Evolutionary conservation across 2,113 vertebrate genomes (phyloP), one percentile per base, ranked within the genome.

Genomic region (Uropsilus gracilis): DNA sequence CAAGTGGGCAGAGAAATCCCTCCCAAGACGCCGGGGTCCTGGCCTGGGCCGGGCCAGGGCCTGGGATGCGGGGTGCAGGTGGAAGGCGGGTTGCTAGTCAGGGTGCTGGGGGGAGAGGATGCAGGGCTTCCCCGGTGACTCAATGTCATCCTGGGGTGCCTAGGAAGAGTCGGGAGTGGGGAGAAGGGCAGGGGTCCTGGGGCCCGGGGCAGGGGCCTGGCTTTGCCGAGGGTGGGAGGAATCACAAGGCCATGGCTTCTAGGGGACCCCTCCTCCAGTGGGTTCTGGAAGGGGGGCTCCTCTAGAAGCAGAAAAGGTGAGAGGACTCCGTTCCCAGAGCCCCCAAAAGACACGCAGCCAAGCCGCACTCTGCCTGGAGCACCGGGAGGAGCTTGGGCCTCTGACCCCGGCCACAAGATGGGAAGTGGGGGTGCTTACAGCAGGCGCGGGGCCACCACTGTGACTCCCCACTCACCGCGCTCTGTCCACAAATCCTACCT

Each of bases 161-260:
- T 30, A 63, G 16, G 44, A 63, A 59, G 44, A 71, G 44, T 44
- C 14, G 14, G 18, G 72, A 37, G 64, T 3, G 22, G 69, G n/a
- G 32, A 34, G 11, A 44, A n/a, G 44, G 68, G 39, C 26, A 0
- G 4, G 2, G 22, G 61, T 16, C 44, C 20, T 0, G 17, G 22
- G 34, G 8, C 71, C 26, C 32, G 66, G 48, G 26, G 9, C 39
- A 68, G n/a, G 46, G 46, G 34, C 48, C 4, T 10, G 5, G 17
- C n/a, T 68, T 71, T 71, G 37, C 37, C 44, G 32, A 55, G 6
- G 32, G 20, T 55, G 53, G 57, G 53, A 69, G 46, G 24, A 57
- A 61, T 37, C 46, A 46, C 44, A 37, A 76, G 39, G 46, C 57
- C 24, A n/a, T n/a, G n/a, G n/a, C n/a, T n/a, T n/a, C n/a, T n/a